phyloP scores from a whole-genome alignment of 2,797 vertebrate genomes.

The Cottoperca gobio region DNA sequence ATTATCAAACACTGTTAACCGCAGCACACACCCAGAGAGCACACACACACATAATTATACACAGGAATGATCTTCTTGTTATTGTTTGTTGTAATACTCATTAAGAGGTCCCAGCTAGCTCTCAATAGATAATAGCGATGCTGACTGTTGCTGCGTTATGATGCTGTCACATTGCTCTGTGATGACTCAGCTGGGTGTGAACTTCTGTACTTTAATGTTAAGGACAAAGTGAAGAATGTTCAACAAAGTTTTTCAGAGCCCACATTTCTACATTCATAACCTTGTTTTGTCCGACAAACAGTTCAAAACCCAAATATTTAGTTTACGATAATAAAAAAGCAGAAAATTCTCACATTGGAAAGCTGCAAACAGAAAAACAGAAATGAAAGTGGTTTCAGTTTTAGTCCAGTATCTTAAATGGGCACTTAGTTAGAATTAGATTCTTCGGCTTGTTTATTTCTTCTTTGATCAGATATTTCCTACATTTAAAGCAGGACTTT shows the following conservation, averaged over 20 bases:
- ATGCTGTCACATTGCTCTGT: background rate
- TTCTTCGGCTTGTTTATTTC: background rate
- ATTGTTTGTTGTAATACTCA: background rate
- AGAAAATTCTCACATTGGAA: background rate
- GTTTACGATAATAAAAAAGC: no score
- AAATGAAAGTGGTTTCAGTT: background rate
- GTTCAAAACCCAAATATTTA: background rate
- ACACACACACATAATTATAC: background rate
- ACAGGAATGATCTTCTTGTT: slow-evolving; percentile 5
- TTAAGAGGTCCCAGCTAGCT: slow-evolving; percentile 19
- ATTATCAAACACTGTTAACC: background rate
- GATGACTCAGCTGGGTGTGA: background rate
- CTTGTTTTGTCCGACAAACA: background rate
- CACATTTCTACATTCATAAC: background rate
- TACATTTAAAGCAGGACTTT: background rate
- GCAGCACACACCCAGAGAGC: background rate
- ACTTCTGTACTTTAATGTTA: background rate
- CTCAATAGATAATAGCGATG: background rate
- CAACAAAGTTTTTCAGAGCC: background rate
- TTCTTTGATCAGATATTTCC: background rate
- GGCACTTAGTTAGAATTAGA: background rate
- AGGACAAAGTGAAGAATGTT: background rate
- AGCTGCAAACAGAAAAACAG: background rate
- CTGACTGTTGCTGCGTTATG: background rate
- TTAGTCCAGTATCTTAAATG: background rate